phyloP scores from a whole-genome alignment of 2,797 vertebrate genomes.

The Mus spretus region DNA sequence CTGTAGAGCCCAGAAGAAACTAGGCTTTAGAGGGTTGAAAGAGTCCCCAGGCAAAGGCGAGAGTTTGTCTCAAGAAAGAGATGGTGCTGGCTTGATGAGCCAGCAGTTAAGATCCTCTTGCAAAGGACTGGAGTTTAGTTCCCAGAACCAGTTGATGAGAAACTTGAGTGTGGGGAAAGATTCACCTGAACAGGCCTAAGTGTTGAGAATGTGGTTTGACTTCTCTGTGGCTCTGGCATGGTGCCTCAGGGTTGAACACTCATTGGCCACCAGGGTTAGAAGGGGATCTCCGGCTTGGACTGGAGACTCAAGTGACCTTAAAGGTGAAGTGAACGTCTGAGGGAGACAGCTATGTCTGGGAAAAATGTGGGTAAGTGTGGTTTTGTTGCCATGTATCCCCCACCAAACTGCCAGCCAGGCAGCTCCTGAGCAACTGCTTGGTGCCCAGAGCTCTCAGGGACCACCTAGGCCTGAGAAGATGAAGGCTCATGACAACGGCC shows the following conservation, averaged over 20 bases:
- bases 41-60: neutral
- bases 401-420: neutral
- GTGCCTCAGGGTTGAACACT: neutral
- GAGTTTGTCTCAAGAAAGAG: neutral
- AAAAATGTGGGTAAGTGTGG: neutral
- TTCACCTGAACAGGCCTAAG: neutral
- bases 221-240: neutral
- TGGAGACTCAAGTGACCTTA: neutral
- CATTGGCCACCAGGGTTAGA: neutral
- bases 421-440: neutral
- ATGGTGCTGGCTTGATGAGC: neutral
- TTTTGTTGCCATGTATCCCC: accelerated
- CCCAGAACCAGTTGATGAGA: neutral
- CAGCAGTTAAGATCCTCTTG: neutral
- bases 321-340: neutral
- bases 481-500: neutral
- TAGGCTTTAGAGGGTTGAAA: neutral
- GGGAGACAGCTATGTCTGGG: neutral
- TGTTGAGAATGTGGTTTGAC: neutral
- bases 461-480: neutral
- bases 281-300: neutral
- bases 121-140: neutral
- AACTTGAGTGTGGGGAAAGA: neutral
- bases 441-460: accelerated
- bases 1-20: neutral